Conservation (phyloP, 1,140 invertebrate species). For the Papilio machaon region DNA sequence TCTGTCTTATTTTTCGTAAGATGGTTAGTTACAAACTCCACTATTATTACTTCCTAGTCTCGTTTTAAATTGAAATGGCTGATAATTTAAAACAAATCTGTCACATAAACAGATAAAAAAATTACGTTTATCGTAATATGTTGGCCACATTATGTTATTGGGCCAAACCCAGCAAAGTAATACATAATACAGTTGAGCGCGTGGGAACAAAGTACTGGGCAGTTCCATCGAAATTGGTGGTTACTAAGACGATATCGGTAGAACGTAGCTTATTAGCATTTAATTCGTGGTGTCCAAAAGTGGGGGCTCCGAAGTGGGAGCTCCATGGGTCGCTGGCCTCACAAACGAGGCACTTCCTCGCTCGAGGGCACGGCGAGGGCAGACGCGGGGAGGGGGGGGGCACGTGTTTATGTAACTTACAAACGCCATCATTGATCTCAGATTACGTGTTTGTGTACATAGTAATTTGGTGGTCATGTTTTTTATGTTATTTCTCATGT, state of each 20-base stretch:
- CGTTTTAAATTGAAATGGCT: background rate
- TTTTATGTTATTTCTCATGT: background rate
- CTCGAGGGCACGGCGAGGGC: slow-evolving; percentile 45
- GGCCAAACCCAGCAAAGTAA: background rate
- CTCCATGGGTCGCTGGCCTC: slow-evolving; percentile 72
- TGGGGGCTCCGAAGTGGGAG: slow-evolving; percentile 69
- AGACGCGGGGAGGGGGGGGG: slow-evolving; percentile 57
- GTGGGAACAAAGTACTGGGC: slow-evolving; percentile 6
- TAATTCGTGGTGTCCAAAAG: slow-evolving; percentile 73
- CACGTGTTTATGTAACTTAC: slow-evolving; percentile 28
- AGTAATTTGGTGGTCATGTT: background rate
- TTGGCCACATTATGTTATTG: background rate
- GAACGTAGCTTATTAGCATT: slow-evolving; percentile 76
- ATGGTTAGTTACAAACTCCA: background rate
- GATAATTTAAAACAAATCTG: background rate
- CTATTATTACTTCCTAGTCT: background rate
- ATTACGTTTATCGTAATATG: no score
- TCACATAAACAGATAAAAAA: background rate
- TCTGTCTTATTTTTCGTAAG: background rate
- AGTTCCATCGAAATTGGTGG: slow-evolving; percentile 48
- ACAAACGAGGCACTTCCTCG: slow-evolving; percentile 76
- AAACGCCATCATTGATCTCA: slow-evolving; percentile 3
- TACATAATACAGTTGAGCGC: background rate
- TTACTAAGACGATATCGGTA: slow-evolving; percentile 53
- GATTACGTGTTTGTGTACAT: background rate